phyloP scores from a whole-genome alignment of 2,113 vertebrate species.

The Pseudorhombus dupliciocellatus region DNA sequence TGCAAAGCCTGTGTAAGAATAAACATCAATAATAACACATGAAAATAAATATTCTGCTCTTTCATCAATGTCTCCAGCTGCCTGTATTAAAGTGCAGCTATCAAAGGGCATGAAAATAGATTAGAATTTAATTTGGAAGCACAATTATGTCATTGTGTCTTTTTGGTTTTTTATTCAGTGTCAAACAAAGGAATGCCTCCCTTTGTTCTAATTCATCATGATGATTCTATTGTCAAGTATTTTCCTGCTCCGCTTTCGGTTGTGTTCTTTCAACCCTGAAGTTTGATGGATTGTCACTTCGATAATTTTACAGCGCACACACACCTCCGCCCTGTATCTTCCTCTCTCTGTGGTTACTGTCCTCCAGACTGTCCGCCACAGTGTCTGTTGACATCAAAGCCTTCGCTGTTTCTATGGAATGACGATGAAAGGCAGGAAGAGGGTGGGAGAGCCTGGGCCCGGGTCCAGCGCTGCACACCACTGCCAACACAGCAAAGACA shows the following conservation, averaged over 20 bases:
- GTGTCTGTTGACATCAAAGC: conserved; percentile 78
- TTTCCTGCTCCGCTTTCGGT: neutral
- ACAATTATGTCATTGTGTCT: too few relatives aligned
- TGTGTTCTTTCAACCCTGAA: neutral
- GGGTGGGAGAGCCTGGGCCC: conserved; percentile 63
- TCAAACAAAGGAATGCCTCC: neutral
- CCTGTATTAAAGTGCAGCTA: too few relatives aligned
- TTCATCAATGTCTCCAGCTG: too few relatives aligned
- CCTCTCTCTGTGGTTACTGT: conserved; percentile 55
- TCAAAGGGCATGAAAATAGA: too few relatives aligned
- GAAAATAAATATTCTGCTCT: too few relatives aligned
- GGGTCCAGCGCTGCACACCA: conserved; percentile 39
- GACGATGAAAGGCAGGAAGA: conserved; percentile 79
- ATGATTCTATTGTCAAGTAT: neutral
- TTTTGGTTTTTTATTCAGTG: too few relatives aligned
- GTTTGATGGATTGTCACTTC: neutral
- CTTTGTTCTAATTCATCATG: too few relatives aligned
- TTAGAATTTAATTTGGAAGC: too few relatives aligned
- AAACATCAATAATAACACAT: too few relatives aligned
- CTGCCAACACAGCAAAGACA: conserved; percentile 55
- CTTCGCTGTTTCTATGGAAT: conserved; percentile 19
- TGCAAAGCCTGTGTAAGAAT: too few relatives aligned
- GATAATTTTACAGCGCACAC: neutral
- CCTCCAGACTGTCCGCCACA: conserved; percentile 68
- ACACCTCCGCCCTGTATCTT: conserved; percentile 33